A percentile compares a stretch with the other conserved stretches of the same genome.
phyloP scores from a whole-genome alignment of 2,888 invertebrate species.

The Noctua janthina region DNA sequence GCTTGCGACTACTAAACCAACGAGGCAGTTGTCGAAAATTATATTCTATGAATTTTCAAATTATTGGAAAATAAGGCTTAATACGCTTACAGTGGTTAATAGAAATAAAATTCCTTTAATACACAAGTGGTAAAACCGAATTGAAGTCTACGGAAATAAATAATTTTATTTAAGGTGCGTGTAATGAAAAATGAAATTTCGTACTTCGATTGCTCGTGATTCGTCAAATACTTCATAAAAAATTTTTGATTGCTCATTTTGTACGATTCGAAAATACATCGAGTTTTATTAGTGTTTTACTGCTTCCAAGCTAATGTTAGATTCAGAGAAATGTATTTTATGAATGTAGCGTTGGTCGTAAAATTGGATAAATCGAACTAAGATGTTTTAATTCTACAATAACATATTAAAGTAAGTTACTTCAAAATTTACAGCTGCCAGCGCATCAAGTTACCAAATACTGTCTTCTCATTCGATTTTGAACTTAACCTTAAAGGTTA shows the following conservation, averaged over 20 bases:
- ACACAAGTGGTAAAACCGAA: slow-evolving; percentile 30
- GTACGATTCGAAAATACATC: slow-evolving; percentile 37
- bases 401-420: background rate
- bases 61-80: background rate
- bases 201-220: slow-evolving; percentile 44
- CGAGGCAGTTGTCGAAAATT: background rate
- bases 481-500: no score
- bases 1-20: no score
- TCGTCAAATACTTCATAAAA: slow-evolving; percentile 41
- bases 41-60: background rate
- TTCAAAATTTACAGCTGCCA: background rate
- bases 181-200: slow-evolving; percentile 36
- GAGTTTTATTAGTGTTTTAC: slow-evolving; percentile 47
- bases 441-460: no score
- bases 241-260: slow-evolving; percentile 44
- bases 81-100: background rate
- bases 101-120: slow-evolving; percentile 11
- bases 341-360: slow-evolving; percentile 10
- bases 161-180: slow-evolving; percentile 11
- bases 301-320: slow-evolving; percentile 13
- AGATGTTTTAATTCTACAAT: background rate
- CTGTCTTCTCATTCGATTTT: no score
- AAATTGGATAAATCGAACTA: slow-evolving; percentile 7
- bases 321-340: slow-evolving; percentile 13
- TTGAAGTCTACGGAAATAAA: slow-evolving; percentile 22